Conservation (phyloP, 2,888 invertebrate species). For the Cosmopolites sordidus region DNA sequence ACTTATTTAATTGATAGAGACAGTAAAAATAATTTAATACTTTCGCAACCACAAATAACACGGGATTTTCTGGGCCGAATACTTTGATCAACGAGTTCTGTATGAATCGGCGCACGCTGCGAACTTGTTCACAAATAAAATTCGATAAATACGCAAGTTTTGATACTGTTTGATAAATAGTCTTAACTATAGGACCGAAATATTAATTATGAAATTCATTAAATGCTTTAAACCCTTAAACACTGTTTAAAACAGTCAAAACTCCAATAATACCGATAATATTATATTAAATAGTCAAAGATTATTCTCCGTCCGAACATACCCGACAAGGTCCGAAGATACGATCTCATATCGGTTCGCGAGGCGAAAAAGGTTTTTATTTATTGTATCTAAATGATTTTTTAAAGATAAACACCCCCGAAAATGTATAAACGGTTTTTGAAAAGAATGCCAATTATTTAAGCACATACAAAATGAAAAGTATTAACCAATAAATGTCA, state of each 20-base stretch:
- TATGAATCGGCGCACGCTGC: conserved; percentile 31
- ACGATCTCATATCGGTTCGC: conserved; percentile 5
- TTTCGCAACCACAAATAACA: conserved; percentile 25
- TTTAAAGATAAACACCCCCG: not conserved
- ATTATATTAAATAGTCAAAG: conserved; percentile 9
- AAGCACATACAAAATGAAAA: not conserved
- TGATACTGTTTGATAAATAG: conserved; percentile 9
- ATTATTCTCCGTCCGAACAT: conserved; percentile 6
- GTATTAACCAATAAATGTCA: not conserved
- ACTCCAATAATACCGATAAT: conserved; percentile 1
- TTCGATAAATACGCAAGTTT: conserved; percentile 25
- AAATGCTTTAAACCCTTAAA: not conserved
- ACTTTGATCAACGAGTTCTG: conserved; percentile 27
- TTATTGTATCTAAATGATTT: not conserved
- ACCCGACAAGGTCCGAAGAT: conserved; percentile 5
- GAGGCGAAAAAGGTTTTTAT: not conserved
- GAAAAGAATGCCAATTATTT: not conserved
- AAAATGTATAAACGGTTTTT: not conserved
- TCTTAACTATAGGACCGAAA: too few species aligned
- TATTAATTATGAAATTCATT: not conserved
- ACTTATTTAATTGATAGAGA: conserved; percentile 3
- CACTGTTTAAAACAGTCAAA: not conserved
- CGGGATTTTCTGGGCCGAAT: conserved; percentile 28
- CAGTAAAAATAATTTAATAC: conserved; percentile 9
- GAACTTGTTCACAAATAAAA: conserved; percentile 22